These are phyloP conservation scores for Ectropis grisescens DNA, from an alignment of 1,140 invertebrate species.

Conservation along the genomic window DNA sequence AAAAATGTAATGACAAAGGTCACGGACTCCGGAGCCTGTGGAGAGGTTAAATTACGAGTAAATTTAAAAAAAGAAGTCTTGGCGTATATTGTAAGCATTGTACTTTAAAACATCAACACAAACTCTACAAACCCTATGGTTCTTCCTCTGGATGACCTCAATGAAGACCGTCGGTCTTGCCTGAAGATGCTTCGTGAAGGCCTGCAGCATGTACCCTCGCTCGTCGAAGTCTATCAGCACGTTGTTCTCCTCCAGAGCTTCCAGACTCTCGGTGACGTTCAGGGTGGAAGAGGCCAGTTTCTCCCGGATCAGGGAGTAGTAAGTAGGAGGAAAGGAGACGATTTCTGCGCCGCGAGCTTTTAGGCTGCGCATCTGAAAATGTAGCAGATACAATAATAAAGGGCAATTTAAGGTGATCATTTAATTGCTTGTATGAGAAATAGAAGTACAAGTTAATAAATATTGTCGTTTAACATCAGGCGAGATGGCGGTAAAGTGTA, in stretches of 20 bases:
- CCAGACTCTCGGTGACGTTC: constrained; percentile 87
- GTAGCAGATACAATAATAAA: neutral
- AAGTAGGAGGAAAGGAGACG: constrained; percentile 88
- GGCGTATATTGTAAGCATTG: too few species aligned
- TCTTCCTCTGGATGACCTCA: constrained; percentile 96
- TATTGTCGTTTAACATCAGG: too few species aligned
- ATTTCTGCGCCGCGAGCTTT: constrained; percentile 90
- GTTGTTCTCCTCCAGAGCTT: constrained; percentile 85
- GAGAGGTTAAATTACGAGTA: too few species aligned
- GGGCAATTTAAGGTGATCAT: too few species aligned
- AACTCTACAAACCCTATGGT: constrained; percentile 95
- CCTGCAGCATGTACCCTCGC: constrained; percentile 97
- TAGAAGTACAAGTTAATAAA: too few species aligned
- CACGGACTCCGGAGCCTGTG: too few species aligned
- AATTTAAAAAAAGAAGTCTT: too few species aligned
- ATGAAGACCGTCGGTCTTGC: constrained; percentile 97
- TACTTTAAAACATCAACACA: too few species aligned
- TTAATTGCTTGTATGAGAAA: too few species aligned
- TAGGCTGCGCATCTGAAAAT: constrained; percentile 81
- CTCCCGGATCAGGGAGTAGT: constrained; percentile 90
- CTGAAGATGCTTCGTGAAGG: constrained; percentile 98
- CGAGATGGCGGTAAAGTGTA: too few species aligned
- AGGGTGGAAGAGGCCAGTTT: constrained; percentile 83
- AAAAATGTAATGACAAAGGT: too few species aligned
- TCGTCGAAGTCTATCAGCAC: constrained; percentile 99